Evolutionary conservation across 2,797 vertebrate species (phyloP), one percentile per base, ranked within the genome.

Genomic region (Botia kubotai): DNA sequence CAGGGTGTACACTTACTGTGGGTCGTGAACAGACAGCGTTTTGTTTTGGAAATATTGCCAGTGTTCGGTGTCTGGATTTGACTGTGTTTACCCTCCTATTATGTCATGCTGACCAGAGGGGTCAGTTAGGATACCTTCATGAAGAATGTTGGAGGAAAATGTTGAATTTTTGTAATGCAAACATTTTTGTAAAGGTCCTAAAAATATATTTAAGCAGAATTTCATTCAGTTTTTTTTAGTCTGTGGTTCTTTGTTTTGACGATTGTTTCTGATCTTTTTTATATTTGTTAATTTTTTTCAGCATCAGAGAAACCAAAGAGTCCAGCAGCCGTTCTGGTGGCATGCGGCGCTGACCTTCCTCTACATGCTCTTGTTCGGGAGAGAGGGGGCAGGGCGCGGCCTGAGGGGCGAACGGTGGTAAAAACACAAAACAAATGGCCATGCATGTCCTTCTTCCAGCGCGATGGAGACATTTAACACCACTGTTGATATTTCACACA

Each of bases 261-360:
- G 4, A 29, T 29, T 29, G 4, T 2, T 29, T 29, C 4, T 29
- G 29, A 29, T 4, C 4, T 4, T 29, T 29, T 29, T 29, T 29
- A n/a, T 23, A 7, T 67, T 1, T 82, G 85, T 90, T 29, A 84
- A 7, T 67, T 1, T 81, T 86, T 91, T 39, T 86, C 91, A 95
- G 94, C 93, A 93, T 89, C 92, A 92, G 82, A 92, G 83, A 94
- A 94, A 94, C 93, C 94, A 95, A 94, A 95, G 93, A 93, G 92
- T 93, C 88, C 92, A 84, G 84, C 90, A 90, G 83, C 90, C 91
- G 16, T 83, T 91, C 86, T 95, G 93, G 94, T 92, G 93, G 92
- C 94, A 92, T 48, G 81, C 94, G 87, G 91, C 91, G 8, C 72
- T 86, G 26, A 87, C 90, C 75, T 82, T 95, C 81, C 90, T 95